Conservation (phyloP, 2,888 invertebrate species). For the Chymomyza fuscimana region DNA sequence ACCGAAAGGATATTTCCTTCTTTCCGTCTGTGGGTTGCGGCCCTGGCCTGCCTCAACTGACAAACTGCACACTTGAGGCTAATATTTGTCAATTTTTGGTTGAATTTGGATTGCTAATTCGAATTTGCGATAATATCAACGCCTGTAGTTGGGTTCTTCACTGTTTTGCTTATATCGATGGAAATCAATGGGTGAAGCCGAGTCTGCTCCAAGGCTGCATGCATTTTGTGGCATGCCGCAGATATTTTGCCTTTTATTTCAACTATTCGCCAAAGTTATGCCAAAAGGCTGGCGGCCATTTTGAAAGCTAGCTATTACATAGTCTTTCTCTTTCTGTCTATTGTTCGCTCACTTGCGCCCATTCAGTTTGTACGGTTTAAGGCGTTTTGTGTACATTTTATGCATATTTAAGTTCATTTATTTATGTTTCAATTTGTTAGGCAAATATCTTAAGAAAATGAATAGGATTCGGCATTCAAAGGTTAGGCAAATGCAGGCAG, state of each 20-base stretch:
- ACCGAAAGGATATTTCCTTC: too few relatives aligned
- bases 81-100: constrained; percentile 21
- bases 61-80: background rate
- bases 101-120: constrained; percentile 50
- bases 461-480: background rate
- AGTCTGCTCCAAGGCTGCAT: too few relatives aligned
- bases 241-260: background rate
- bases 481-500: background rate
- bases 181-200: background rate
- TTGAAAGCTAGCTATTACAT: background rate
- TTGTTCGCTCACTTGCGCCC: background rate
- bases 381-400: constrained; percentile 21
- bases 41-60: background rate
- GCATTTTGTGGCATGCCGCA: background rate
- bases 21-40: background rate
- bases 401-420: constrained; percentile 68
- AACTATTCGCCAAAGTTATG: background rate
- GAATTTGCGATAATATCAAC: constrained; percentile 41
- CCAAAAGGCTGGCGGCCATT: background rate
- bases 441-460: background rate
- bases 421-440: constrained; percentile 60
- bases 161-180: background rate
- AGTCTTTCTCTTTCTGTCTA: background rate
- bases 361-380: background rate
- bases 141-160: background rate